Evolutionary conservation across 2,113 vertebrate species (phyloP), one percentile per base, ranked within the genome.

Genomic region (Hydrolagus affinis): DNA sequence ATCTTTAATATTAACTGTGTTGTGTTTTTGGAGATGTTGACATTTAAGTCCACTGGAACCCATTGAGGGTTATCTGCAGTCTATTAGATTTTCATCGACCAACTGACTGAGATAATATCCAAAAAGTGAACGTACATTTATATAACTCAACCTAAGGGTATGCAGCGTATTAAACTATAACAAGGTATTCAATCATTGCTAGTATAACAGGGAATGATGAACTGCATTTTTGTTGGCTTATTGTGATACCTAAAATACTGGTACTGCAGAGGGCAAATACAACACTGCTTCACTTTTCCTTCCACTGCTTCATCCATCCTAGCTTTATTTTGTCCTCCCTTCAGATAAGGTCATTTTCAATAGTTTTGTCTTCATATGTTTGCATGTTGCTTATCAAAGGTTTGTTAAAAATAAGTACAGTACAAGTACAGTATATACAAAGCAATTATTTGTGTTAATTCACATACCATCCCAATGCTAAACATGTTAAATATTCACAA

Each of bases 111-210:
- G 77, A 64, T 66, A 64, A 30, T 83, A 83, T 21, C 78, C 78
- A 83, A 83, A 30, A 28, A 68, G 28, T 68, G 28, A 83, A 30
- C 11, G 17, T 30, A 66, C 62, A 83, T 66, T 83, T 83, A 83
- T 83, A 83, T 32, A 66, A 68, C 62, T 83, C 78, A 21, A 30
- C 62, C 60, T 66, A 83, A 66, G 77, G 77, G 66, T 83, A 66
- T 66, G 60, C 77, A 83, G 77, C 77, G 66, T 83, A 83, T 83
- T 83, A 66, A 83, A 64, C 9, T 83, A 0, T 32, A 64, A 83
- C 78, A 83, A 83, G 62, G 62, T 83, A 83, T 66, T 83, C 78
- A 83, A 68, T 83, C 60, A 83, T 83, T 66, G 62, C 60, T 66
- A 21, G 32, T 30, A 9, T 28, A 66, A 83, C 62, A 21, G 15